Base-by-base conservation (phyloP, 2,888 invertebrate genomes). In the Dicranocentrus wangi region DNA sequence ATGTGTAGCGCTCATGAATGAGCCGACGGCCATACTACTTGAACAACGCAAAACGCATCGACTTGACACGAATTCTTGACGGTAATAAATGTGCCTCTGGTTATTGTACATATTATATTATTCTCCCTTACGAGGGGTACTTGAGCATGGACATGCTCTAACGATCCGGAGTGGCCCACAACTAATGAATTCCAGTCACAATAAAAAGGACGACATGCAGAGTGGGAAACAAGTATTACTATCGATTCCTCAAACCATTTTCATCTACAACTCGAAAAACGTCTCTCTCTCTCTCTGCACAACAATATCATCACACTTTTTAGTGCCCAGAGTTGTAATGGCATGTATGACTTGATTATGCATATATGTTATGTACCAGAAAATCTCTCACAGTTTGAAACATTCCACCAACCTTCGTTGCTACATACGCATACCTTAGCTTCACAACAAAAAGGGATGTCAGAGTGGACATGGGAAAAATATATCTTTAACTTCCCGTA, bases 281-380 rank as follows among this genome's bases (percentile, higher is more conserved):
- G 3, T 51, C 51, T 23, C 19, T 55, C 19, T 21, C 19, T 2
- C 55, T 8, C 15, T 19, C 55, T 55, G 7, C 23, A 55, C 21
- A 2, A 47, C 47, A 5, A 10, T 13, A 17, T 47, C 47, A 7
- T 39, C 47, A 47, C 47, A n/a, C 17, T 47, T 32, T 32, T 47
- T n/a, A n/a, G n/a, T n/a, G n/a, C 47, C 13, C 2, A 47, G 55
- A 55, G 19, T 55, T 55, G 75, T 76, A 76, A 76, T 76, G 75
- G 68, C 75, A 76, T 68, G 75, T 66, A 76, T 68, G 75, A 28
- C 75, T 66, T 58, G 75, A 76, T 76, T 76, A 76, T 76, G 27
- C 75, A 66, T 76, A 66, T 58, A 76, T 76, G n/a, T n/a, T n/a
- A n/a, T n/a, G n/a, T n/a, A n/a, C n/a, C n/a, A n/a, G n/a, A n/a